Base-by-base conservation (phyloP, 2,113 vertebrate species). In the Gadus macrocephalus region DNA sequence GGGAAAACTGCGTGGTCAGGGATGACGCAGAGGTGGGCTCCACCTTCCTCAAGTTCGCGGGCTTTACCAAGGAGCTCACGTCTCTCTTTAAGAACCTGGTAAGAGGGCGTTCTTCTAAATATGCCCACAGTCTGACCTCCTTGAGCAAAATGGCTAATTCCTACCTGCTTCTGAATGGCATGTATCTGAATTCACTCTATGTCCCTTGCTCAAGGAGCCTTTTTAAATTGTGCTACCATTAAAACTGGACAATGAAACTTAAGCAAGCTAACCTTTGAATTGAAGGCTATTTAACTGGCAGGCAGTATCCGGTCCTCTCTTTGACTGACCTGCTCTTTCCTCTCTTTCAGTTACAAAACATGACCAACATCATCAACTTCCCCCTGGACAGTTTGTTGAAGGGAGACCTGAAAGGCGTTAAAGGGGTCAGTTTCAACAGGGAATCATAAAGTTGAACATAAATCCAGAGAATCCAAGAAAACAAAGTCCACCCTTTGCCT, bases 31-130 rank as follows among this genome's bases (percentile, higher is more conserved):
- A 95, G 25, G 88, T 98, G 53, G 94, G 94, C 56, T 85, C 93
- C 5, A 93, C 95, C 0, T 99, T 98, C 90, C 88, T 95, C 64
- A 97, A 93, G 86, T 98, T 99, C 80, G 89, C 95, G 0, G 88
- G 93, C 58, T 97, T 98, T 78, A 97, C 96, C 72, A 98, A 94
- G 88, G 97, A 99, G 84, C 81, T 99, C 79, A 92, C 95, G 6
- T 95, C 94, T 9, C 96, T 99, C 80, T 97, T 98, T 89, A 99
- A 98, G 81, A 99, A 99, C 91, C 88, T 98, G 95, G 97, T 99
- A 85, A 94, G 94, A 59, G 31, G 31, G 6, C 31, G 31, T 35
- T 35, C 31, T 35, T 35, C 31, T 35, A 35, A 35, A 35, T 35
- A 4, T 4, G 31, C 31, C 31, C 6, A 35, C 31, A 35, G 31